phyloP scores from a whole-genome alignment of 1,140 invertebrate species.

The Sycobia sp. region DNA sequence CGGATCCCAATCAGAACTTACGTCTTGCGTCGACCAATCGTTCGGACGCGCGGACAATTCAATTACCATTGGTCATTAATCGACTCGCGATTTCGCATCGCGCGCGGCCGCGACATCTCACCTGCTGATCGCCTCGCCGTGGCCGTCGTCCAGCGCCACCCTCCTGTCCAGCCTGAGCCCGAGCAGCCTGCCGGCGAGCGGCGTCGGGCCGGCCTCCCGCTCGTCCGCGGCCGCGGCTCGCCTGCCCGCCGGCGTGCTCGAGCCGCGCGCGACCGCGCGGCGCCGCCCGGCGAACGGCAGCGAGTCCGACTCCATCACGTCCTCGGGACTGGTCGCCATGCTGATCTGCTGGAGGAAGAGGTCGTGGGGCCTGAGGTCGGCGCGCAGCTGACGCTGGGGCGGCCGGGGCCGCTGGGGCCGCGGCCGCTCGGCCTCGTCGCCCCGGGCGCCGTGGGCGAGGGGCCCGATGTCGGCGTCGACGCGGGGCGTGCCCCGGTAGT shows the following conservation, averaged over 20 bases:
- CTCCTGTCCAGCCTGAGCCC: conserved; percentile 53
- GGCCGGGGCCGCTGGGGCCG: conserved; percentile 51
- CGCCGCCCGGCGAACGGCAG: conserved; percentile 39
- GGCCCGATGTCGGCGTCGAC: conserved; percentile 58
- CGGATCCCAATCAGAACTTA: too few species aligned
- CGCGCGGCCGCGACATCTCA: too few species aligned
- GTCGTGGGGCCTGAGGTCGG: conserved; percentile 57
- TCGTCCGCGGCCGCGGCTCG: conserved; percentile 11
- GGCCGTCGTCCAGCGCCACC: conserved; percentile 52
- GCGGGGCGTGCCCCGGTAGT: conserved; percentile 58
- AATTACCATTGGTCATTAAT: too few species aligned
- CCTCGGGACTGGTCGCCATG: conserved; percentile 60
- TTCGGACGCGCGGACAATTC: too few species aligned
- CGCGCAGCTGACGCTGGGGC: conserved; percentile 52
- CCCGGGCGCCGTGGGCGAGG: conserved; percentile 34
- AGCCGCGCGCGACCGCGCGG: too few species aligned
- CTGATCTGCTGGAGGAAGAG: conserved; percentile 64
- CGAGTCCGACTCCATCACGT: conserved; percentile 56
- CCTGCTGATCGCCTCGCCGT: conserved; percentile 53
- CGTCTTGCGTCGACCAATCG: too few species aligned
- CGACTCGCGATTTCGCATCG: too few species aligned
- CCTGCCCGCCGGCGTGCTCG: conserved; percentile 39
- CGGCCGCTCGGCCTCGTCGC: conserved; percentile 40
- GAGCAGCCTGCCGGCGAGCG: conserved; percentile 49
- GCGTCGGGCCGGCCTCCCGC: conserved; percentile 44